Evolutionary conservation across 2,888 invertebrate species (phyloP).

Genomic region (Sabatieria punctata): DNA sequence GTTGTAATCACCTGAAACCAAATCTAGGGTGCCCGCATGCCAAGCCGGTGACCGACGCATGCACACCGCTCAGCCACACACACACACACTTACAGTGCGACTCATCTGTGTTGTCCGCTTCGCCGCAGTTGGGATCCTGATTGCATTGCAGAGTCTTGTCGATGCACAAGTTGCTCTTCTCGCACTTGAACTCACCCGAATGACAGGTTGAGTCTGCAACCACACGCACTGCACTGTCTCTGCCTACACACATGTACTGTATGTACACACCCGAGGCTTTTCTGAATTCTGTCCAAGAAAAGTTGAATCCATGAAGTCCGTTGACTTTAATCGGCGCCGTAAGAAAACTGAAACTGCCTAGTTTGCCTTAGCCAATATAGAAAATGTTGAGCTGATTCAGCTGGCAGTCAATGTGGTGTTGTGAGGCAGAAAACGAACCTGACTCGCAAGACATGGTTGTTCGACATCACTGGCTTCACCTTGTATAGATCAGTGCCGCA

Average conservation of each 20-base stretch:
- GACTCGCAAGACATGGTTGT: slow-evolving; percentile 11
- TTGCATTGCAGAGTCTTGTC: slow-evolving; percentile 58
- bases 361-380: background rate
- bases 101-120: slow-evolving; percentile 55
- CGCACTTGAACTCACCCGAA: slow-evolving; percentile 46
- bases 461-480: slow-evolving; percentile 12
- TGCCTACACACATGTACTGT: too few species aligned
- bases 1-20: too few species aligned
- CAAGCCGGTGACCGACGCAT: too few species aligned
- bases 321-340: slow-evolving; percentile 28
- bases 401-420: background rate
- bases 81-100: slow-evolving; percentile 52
- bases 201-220: slow-evolving; percentile 33
- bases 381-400: background rate
- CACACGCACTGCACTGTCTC: slow-evolving; percentile 38
- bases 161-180: slow-evolving; percentile 57
- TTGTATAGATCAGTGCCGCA: slow-evolving; percentile 14
- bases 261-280: slow-evolving; percentile 17
- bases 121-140: slow-evolving; percentile 64
- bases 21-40: too few species aligned
- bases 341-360: slow-evolving; percentile 19
- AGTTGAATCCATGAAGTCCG: slow-evolving; percentile 26
- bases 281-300: slow-evolving; percentile 29
- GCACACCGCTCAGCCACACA: background rate
- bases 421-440: background rate